Evolutionary conservation across 2,113 vertebrate species (phyloP).

Genomic region (Tychaedon coryphoeus): DNA sequence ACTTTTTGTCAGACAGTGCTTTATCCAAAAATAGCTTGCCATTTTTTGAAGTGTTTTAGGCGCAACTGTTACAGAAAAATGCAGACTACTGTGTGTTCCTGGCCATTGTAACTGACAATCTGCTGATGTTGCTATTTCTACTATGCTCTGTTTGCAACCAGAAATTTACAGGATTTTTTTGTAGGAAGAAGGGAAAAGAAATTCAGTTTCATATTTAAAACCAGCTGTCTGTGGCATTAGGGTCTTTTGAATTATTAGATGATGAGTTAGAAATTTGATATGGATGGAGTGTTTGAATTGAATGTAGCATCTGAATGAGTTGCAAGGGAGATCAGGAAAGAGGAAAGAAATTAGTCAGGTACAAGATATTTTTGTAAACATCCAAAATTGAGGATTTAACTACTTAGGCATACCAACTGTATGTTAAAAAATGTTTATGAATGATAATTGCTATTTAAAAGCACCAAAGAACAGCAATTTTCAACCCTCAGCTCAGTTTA

Average conservation of each 20-base stretch:
- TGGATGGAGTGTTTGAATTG: neutral
- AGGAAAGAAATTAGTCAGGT: neutral
- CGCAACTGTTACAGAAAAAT: neutral
- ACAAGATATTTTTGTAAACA: neutral
- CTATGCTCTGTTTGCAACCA: neutral
- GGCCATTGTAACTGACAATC: constrained; percentile 24
- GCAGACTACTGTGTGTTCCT: constrained; percentile 14
- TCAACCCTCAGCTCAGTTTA: constrained; percentile 4
- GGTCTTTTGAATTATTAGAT: neutral
- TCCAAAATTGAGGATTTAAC: neutral
- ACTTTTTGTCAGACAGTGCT: constrained; percentile 7
- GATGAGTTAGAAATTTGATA: neutral
- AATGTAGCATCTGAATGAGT: neutral
- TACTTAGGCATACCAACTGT: neutral
- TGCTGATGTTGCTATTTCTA: constrained; percentile 45
- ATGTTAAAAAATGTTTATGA: neutral
- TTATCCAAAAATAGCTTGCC: constrained; percentile 31
- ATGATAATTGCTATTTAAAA: neutral
- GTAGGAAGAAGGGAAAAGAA: neutral
- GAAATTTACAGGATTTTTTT: neutral
- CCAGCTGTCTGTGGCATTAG: neutral
- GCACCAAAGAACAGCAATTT: constrained; percentile 10
- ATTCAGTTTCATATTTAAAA: neutral
- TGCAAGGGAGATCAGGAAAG: neutral
- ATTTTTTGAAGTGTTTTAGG: constrained; percentile 16